Conservation (phyloP, 2,888 invertebrate species). For the Eumerus sabulonum region DNA sequence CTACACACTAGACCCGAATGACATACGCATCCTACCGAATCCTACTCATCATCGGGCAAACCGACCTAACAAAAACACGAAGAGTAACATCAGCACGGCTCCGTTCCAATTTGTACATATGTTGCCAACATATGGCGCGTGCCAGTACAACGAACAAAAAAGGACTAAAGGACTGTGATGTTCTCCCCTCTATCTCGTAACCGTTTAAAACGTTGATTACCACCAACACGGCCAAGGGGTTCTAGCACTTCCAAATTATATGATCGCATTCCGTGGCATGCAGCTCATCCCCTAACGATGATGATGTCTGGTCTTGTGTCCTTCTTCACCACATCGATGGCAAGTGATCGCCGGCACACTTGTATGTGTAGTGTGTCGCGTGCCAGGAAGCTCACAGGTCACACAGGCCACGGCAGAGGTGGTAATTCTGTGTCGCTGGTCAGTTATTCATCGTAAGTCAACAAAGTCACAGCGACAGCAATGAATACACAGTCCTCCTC, state of each 20-base stretch:
- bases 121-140: slow-evolving; percentile 68
- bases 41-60: too few species aligned
- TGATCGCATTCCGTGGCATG: slow-evolving; percentile 75
- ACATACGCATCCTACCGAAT: slow-evolving; percentile 43
- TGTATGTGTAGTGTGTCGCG: slow-evolving; percentile 33
- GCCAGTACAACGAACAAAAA: slow-evolving; percentile 57
- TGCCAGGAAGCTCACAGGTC: slow-evolving; percentile 43
- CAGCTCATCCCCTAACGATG: slow-evolving; percentile 59
- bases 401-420: slow-evolving; percentile 50
- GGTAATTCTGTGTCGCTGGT: slow-evolving; percentile 27
- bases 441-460: slow-evolving; percentile 57
- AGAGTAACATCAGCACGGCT: slow-evolving; percentile 31
- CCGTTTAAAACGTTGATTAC: slow-evolving; percentile 55
- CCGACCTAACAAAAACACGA: slow-evolving; percentile 7
- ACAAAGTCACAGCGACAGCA: slow-evolving; percentile 58
- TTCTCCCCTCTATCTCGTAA: slow-evolving; percentile 16
- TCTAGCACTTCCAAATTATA: slow-evolving; percentile 78
- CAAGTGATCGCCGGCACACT: slow-evolving; percentile 32
- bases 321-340: slow-evolving; percentile 23
- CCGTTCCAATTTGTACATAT: slow-evolving; percentile 47
- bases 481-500: slow-evolving; percentile 51
- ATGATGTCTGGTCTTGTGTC: slow-evolving; percentile 29
- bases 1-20: slow-evolving; percentile 30
- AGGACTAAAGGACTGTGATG: slow-evolving; percentile 32
- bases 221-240: slow-evolving; percentile 50